phyloP scores from a whole-genome alignment of 2,113 vertebrate genomes.

The Poeciliopsis turrubarensis region DNA sequence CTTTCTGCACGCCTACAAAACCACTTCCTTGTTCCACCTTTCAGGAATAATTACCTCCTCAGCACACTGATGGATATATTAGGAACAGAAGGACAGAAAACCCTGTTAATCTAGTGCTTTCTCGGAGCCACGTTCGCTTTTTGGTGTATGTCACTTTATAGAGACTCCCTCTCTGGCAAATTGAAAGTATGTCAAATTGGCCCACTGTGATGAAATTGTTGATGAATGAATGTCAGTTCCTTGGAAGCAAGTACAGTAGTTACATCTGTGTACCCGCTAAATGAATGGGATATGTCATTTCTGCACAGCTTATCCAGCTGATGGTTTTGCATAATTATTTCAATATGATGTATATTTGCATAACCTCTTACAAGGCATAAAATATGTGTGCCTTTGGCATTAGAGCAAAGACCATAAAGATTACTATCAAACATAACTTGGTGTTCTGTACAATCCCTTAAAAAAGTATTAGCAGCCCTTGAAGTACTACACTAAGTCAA shows the following conservation, averaged over 20 bases:
- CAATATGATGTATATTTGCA: slow-evolving; percentile 73
- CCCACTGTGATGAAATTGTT: slow-evolving; percentile 61
- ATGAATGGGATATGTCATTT: slow-evolving; percentile 71
- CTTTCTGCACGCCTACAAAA: slow-evolving; percentile 62
- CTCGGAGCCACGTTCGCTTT: slow-evolving; percentile 36
- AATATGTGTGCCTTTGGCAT: slow-evolving; percentile 48
- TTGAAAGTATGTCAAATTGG: slow-evolving; percentile 68
- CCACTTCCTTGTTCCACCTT: slow-evolving; percentile 67
- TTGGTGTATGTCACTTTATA: slow-evolving; percentile 43
- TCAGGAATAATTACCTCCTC: slow-evolving; percentile 65
- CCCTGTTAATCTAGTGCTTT: slow-evolving; percentile 48
- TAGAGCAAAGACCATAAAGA: slow-evolving; percentile 54
- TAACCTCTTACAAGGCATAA: slow-evolving; percentile 60
- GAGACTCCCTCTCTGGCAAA: slow-evolving; percentile 41
- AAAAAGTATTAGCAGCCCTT: not conserved
- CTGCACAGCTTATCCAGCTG: slow-evolving; percentile 47
- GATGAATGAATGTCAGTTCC: slow-evolving; percentile 62
- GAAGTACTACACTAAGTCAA: not conserved
- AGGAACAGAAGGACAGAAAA: slow-evolving; percentile 57
- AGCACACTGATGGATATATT: slow-evolving; percentile 67
- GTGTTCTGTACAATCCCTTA: slow-evolving; percentile 13
- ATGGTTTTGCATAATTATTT: slow-evolving; percentile 76
- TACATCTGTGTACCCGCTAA: slow-evolving; percentile 58
- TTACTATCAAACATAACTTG: slow-evolving; percentile 59
- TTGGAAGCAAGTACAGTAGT: slow-evolving; percentile 57